A percentile compares a stretch with the other conserved stretches of the same genome.
Evolutionary conservation across 2,888 invertebrate genomes (phyloP).

Genomic region (Onchidella celtica): DNA sequence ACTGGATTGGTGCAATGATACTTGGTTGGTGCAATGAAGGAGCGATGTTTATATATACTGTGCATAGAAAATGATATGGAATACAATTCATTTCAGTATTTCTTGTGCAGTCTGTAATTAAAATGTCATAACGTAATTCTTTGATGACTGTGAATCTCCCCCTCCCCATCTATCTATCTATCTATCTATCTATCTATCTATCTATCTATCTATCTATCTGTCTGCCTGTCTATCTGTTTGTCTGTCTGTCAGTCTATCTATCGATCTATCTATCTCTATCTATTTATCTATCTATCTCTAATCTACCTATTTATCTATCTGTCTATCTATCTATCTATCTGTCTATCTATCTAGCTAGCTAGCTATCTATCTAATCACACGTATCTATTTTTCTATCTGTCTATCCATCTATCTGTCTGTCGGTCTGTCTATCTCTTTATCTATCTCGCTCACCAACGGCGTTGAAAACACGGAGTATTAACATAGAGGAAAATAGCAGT

Average conservation of each 20-base stretch:
- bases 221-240: background rate
- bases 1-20: too few relatives aligned
- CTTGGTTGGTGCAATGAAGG: too few relatives aligned
- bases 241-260: background rate
- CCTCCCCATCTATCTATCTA: too few relatives aligned
- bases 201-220: slow-evolving; percentile 61
- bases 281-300: background rate
- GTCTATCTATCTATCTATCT: background rate
- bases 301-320: too few relatives aligned
- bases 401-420: background rate
- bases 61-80: too few relatives aligned
- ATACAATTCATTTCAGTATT: too few relatives aligned
- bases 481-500: too few relatives aligned
- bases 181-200: slow-evolving; percentile 27
- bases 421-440: background rate
- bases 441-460: background rate
- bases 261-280: background rate
- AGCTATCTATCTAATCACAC: background rate
- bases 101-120: too few relatives aligned
- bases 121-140: too few relatives aligned
- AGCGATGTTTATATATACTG: too few relatives aligned
- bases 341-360: background rate
- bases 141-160: too few relatives aligned
- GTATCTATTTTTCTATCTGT: background rate
- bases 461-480: too few relatives aligned